These are phyloP conservation scores for Pemphigus obesinymphae DNA, from an alignment of 1,140 invertebrate genomes.

Conservation along the genomic window DNA sequence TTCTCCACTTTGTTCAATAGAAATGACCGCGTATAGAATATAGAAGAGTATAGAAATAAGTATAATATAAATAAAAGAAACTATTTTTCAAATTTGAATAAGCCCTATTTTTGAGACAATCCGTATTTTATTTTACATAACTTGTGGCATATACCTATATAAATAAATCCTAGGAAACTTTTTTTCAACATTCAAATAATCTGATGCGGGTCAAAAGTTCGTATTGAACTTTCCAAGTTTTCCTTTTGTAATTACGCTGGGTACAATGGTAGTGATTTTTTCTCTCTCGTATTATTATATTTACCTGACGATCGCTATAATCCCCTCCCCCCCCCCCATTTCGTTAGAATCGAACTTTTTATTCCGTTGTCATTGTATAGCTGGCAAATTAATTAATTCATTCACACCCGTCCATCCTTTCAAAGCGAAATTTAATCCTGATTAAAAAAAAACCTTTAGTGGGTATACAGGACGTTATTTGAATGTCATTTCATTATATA, in stretches of 20 bases:
- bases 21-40: too few species aligned
- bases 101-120: background rate
- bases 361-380: background rate
- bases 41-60: background rate
- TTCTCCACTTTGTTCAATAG: background rate
- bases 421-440: background rate
- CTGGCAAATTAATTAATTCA: background rate
- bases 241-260: background rate
- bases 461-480: background rate
- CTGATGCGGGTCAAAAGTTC: conserved; percentile 18
- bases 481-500: background rate
- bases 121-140: conserved; percentile 1
- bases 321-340: background rate
- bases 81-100: background rate
- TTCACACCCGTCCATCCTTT: background rate
- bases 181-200: background rate
- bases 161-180: background rate
- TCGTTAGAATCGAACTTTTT: background rate
- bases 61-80: too few species aligned
- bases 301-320: background rate
- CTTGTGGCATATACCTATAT: too few species aligned
- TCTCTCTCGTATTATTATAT: background rate
- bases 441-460: conserved; percentile 1
- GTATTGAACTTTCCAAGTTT: background rate
- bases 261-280: background rate